phyloP scores from a whole-genome alignment of 2,113 vertebrate genomes.

The Dromaius novaehollandiae region DNA sequence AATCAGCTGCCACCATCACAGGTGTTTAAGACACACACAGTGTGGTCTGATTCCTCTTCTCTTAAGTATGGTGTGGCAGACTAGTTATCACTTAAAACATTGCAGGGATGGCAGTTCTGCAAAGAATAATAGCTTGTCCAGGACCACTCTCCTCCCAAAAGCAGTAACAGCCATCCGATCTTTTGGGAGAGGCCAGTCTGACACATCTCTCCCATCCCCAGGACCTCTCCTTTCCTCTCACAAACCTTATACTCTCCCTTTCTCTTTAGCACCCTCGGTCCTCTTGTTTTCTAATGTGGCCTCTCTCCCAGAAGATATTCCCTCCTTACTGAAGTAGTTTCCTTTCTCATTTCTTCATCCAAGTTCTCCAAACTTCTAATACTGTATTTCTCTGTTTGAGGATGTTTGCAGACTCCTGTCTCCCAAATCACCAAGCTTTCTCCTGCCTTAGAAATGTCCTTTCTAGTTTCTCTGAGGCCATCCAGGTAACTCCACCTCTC shows the following conservation, averaged over 20 bases:
- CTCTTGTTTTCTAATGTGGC: neutral
- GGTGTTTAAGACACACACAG: neutral
- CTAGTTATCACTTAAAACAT: too few relatives aligned
- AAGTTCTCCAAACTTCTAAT: too few relatives aligned
- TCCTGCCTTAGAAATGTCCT: neutral
- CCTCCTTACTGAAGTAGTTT: neutral
- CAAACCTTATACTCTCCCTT: neutral
- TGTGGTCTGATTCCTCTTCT: neutral
- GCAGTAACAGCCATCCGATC: neutral
- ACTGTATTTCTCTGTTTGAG: too few relatives aligned
- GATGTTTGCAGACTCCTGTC: too few relatives aligned
- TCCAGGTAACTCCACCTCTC: too few relatives aligned
- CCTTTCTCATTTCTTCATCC: neutral
- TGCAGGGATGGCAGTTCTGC: neutral
- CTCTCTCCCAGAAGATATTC: neutral
- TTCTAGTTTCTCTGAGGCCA: neutral
- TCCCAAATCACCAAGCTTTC: neutral
- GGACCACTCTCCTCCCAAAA: neutral
- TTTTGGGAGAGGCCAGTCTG: neutral
- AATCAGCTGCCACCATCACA: neutral
- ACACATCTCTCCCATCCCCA: neutral
- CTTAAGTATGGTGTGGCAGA: neutral
- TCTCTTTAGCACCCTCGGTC: neutral
- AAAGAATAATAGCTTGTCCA: neutral
- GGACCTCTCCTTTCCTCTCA: neutral